phyloP scores from a whole-genome alignment of 2,797 vertebrate genomes.

The Tympanoctomys barrerae region DNA sequence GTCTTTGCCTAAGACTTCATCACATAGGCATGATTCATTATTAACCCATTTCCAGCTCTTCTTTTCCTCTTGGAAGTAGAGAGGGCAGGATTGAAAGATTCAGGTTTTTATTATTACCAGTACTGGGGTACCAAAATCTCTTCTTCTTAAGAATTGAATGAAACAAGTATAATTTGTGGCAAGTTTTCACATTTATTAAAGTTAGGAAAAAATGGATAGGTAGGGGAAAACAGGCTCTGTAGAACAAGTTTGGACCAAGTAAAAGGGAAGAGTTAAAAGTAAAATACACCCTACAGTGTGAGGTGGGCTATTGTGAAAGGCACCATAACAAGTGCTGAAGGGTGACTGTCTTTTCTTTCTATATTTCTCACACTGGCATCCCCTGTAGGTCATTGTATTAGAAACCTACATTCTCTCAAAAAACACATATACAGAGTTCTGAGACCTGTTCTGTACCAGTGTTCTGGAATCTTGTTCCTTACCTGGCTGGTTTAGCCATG shows the following conservation, averaged over 20 bases:
- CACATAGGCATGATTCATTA: not conserved
- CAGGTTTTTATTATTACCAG: not conserved
- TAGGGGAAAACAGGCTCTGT: not conserved
- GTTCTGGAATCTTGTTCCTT: not conserved
- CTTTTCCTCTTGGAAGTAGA: not conserved
- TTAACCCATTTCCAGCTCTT: not conserved
- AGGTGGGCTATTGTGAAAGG: not conserved
- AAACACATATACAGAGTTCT: not conserved
- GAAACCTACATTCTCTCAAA: not conserved
- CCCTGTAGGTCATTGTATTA: not conserved
- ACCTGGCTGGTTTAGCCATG: not conserved
- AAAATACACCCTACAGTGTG: not conserved
- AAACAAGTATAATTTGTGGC: not conserved
- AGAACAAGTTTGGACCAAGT: not conserved
- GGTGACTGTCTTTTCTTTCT: not conserved
- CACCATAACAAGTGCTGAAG: not conserved
- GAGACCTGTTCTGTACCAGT: not conserved
- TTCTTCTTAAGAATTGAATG: not conserved
- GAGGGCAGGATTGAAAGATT: not conserved
- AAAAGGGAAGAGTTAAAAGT: not conserved
- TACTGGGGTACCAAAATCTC: not conserved
- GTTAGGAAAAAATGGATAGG: not conserved
- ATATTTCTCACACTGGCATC: not conserved
- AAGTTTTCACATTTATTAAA: not conserved
- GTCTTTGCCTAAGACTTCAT: not conserved